A percentile compares a stretch with the other conserved stretches of the same genome.
Evolutionary conservation across 1,140 invertebrate species (phyloP).

Genomic region (Myzus persicae): DNA sequence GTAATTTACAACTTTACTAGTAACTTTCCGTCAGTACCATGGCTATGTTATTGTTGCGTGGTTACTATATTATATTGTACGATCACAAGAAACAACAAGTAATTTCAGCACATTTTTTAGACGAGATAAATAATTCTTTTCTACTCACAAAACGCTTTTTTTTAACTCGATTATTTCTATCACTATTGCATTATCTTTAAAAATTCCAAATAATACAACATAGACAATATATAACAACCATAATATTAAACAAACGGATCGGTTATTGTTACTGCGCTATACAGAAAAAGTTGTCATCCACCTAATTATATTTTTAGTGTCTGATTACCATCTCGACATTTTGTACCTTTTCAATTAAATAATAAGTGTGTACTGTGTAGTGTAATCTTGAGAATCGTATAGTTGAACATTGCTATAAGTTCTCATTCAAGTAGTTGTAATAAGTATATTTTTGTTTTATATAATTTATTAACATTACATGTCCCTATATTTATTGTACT

Average conservation of each 20-base stretch:
- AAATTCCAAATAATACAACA: too few species aligned
- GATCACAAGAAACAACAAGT: too few species aligned
- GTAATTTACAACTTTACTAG: too few species aligned
- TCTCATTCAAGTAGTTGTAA: background rate
- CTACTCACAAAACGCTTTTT: too few species aligned
- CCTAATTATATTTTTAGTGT: background rate
- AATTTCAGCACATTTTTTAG: too few species aligned
- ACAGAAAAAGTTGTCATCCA: background rate
- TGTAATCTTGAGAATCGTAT: background rate
- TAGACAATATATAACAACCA: background rate
- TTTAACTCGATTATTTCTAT: too few species aligned
- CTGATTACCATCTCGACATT: background rate
- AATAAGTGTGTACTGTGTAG: background rate
- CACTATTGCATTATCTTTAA: too few species aligned
- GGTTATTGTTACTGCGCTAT: background rate
- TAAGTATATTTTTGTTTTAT: background rate
- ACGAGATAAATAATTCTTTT: too few species aligned
- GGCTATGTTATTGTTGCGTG: too few species aligned
- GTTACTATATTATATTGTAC: too few species aligned
- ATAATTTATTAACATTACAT: background rate
- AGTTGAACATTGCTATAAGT: background rate
- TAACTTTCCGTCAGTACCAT: too few species aligned
- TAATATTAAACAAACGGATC: too few species aligned
- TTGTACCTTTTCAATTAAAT: background rate
- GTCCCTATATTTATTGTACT: constrained; percentile 9